Percentiles rank a stretch among this genome's conserved stretches.
phyloP scores from a whole-genome alignment of 1,140 invertebrate genomes.

The Drosophila auraria region DNA sequence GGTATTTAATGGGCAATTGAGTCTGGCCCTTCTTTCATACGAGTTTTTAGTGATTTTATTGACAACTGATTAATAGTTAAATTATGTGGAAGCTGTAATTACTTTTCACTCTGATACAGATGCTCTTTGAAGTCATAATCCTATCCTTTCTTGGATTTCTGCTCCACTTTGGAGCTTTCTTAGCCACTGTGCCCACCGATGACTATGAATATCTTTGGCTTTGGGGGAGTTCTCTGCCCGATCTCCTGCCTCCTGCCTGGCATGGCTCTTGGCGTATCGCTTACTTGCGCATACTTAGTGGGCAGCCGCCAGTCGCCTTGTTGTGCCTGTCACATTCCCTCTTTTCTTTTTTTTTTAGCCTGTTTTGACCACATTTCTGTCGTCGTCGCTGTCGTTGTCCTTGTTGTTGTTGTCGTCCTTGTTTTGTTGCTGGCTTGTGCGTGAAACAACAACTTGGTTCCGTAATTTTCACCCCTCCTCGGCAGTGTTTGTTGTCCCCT shows the following conservation, averaged over 20 bases:
- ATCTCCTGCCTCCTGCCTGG: not conserved
- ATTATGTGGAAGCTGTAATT: not conserved
- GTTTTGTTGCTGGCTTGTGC: slow-evolving; percentile 56
- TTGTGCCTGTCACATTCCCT: slow-evolving; percentile 56
- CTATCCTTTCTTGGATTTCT: not conserved
- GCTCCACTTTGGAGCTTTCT: too few relatives aligned
- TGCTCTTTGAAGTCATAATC: too few relatives aligned
- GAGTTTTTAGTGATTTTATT: too few relatives aligned
- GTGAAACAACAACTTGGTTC: slow-evolving; percentile 52
- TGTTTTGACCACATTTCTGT: slow-evolving; percentile 42
- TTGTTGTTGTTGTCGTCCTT: slow-evolving; percentile 20
- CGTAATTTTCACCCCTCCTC: slow-evolving; percentile 39
- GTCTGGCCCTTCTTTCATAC: not conserved
- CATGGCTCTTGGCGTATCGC: slow-evolving; percentile 48
- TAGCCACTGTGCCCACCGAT: slow-evolving; percentile 18
- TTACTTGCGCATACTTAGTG: slow-evolving; percentile 63
- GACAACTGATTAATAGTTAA: not conserved
- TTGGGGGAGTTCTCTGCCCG: not conserved
- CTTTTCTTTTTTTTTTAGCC: slow-evolving; percentile 8
- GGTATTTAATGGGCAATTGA: not conserved
- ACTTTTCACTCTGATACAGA: too few relatives aligned
- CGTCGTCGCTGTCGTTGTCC: slow-evolving; percentile 20
- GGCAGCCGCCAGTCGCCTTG: slow-evolving; percentile 52
- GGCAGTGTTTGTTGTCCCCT: slow-evolving; percentile 25
- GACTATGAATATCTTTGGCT: slow-evolving; percentile 5